phyloP scores from a whole-genome alignment of 2,797 vertebrate species.

The Pipistrellus nathusii region DNA sequence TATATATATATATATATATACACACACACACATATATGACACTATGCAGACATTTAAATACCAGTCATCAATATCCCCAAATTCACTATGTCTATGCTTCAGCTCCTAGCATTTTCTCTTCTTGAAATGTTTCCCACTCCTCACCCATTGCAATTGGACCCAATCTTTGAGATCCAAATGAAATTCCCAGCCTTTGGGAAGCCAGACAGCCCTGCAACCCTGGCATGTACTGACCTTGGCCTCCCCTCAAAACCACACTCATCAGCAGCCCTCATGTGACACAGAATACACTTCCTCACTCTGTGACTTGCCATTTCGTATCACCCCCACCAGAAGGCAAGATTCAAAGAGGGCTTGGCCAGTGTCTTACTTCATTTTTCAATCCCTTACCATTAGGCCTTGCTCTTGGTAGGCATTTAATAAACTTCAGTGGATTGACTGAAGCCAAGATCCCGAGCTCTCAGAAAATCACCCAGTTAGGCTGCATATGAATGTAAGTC shows the following conservation, averaged over 20 bases:
- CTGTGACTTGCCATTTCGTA: not conserved
- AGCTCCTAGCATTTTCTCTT: not conserved
- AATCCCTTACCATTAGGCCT: not conserved
- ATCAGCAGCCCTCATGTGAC: not conserved
- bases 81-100: not conserved
- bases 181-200: constrained; percentile 53
- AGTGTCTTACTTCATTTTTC: not conserved
- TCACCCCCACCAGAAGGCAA: not conserved
- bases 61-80: not conserved
- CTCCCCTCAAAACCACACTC: not conserved
- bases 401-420: constrained; percentile 3
- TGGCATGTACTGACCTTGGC: not conserved
- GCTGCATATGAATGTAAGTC: not conserved
- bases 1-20: not conserved
- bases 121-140: not conserved
- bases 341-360: not conserved
- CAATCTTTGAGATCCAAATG: constrained; percentile 45
- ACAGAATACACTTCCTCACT: not conserved
- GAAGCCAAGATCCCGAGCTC: constrained; percentile 23
- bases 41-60: not conserved
- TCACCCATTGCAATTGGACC: constrained; percentile 27
- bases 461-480: constrained; percentile 8
- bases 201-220: not conserved
- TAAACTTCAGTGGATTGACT: not conserved
- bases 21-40: no score